phyloP scores from a whole-genome alignment of 1,140 invertebrate species.

The Papilio polytes region DNA sequence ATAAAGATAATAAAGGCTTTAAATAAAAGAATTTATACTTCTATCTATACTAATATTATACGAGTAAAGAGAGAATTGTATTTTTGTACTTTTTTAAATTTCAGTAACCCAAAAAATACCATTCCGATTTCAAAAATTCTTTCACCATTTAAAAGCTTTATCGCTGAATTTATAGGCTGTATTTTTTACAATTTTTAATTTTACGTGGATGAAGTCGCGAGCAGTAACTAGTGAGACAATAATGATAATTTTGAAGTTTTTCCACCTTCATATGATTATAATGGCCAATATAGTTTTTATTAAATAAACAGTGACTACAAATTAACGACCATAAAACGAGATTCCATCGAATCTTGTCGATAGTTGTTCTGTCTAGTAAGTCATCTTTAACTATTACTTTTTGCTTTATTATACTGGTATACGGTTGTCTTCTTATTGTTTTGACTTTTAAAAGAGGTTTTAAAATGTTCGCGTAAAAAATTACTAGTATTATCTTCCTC shows the following conservation, averaged over 20 bases:
- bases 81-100: no score
- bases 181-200: no score
- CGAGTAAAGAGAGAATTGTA: no score
- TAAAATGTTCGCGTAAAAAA: background rate
- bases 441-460: constrained; percentile 1
- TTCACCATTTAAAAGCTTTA: no score
- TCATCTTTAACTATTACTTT: background rate
- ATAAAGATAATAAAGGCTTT: background rate
- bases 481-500: background rate
- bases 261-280: background rate
- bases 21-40: no score
- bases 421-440: background rate
- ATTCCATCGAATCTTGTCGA: background rate
- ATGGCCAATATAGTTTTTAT: background rate
- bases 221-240: no score
- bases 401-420: background rate
- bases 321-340: constrained; percentile 1
- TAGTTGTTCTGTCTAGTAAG: constrained; percentile 8
- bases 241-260: background rate
- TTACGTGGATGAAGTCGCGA: no score
- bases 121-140: no score
- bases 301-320: background rate
- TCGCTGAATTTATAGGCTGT: no score
- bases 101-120: no score
- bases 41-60: no score